A percentile compares a stretch with the other conserved stretches of the same genome.
phyloP scores from a whole-genome alignment of 2,797 vertebrate species.

The Furcifer pardalis region DNA sequence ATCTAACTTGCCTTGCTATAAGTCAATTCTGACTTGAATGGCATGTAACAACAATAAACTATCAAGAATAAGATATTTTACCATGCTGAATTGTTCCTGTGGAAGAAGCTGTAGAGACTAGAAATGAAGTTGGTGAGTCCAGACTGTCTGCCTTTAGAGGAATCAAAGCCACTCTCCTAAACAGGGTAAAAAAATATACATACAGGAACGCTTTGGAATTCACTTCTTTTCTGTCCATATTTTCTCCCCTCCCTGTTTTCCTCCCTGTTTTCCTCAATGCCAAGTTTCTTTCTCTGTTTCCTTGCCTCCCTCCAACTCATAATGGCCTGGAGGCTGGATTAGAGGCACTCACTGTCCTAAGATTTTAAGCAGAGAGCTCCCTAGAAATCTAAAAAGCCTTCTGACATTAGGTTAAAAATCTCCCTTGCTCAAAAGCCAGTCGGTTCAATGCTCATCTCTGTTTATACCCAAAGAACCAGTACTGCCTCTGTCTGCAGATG shows the following conservation, averaged over 20 bases:
- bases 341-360: too few relatives aligned
- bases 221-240: not conserved
- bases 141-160: slow-evolving; percentile 77
- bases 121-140: slow-evolving; percentile 34
- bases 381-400: not conserved
- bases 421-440: too few relatives aligned
- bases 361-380: too few relatives aligned
- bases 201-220: not conserved
- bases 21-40: too few relatives aligned
- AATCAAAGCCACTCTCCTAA: slow-evolving; percentile 89
- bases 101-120: slow-evolving; percentile 67
- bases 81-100: slow-evolving; percentile 83
- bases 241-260: not conserved
- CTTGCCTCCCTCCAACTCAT: not conserved
- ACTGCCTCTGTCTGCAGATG: too few relatives aligned
- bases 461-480: too few relatives aligned
- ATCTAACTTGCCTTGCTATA: too few relatives aligned
- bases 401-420: too few relatives aligned
- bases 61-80: slow-evolving; percentile 66
- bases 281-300: not conserved
- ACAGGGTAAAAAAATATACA: slow-evolving; percentile 36
- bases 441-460: too few relatives aligned
- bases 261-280: not conserved
- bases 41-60: not conserved
- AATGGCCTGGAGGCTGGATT: too few relatives aligned